Base-by-base conservation (phyloP, 2,797 vertebrate genomes). In the Spondyliosoma cantharus region DNA sequence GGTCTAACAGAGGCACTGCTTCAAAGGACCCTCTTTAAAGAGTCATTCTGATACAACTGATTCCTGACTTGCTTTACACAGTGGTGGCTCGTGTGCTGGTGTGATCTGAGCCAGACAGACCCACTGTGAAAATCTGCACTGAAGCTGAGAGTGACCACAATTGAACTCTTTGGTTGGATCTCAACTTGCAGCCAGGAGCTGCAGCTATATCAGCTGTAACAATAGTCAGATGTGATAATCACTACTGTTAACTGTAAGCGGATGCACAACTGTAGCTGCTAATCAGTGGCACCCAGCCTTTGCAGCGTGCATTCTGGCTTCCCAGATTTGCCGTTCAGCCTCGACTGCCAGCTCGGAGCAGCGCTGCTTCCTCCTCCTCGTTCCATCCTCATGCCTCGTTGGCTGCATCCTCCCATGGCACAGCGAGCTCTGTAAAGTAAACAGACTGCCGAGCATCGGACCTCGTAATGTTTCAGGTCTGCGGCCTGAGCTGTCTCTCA, bases 11-110 rank as follows among this genome's bases (percentile, higher is more conserved):
- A 85, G 54, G 63, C 74, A 7, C 53, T 1, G 77, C 86, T 90
- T 92, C 89, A 88, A 88, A 91, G 57, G 52, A 22, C 42, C 62
- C 32, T 86, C 75, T 90, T 89, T 88, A 84, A 89, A 84, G 86
- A 92, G 85, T 86, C 27, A 86, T 86, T 92, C 86, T 89, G 85
- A 91, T 85, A 74, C 4, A 76, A 71, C 74, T 61, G 81, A 77
- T 80, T 85, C 59, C 71, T 89, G 88, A 85, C 77, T 83, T n/a
- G 69, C 69, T 76, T 72, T 9, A 81, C 83, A 83, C 69, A 42
- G 73, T 52, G 63, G 54, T 56, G 78, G 76, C 73, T 20, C 79
- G 71, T 43, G 74, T 29, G 67, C 60, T 20, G 56, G 49, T 77
- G 71, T 79, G 82, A 86, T 90, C 73, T 81, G 19, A 63, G 66